These are phyloP conservation scores for Microtus ochrogaster DNA, from an alignment of 2,113 vertebrate species.

Conservation along the genomic window DNA sequence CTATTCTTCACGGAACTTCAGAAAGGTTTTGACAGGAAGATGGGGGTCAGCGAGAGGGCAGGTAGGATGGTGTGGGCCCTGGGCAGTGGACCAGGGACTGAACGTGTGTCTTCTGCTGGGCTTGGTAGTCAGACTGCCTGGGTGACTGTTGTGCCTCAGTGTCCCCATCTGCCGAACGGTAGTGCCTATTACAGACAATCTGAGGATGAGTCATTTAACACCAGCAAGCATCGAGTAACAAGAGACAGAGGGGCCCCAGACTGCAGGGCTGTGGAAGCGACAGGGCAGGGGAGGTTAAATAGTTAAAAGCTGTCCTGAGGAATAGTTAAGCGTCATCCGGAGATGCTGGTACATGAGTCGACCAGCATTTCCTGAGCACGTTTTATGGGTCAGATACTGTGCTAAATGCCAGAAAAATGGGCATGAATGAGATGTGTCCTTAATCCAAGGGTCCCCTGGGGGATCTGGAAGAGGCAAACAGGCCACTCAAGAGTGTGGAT, in stretches of 20 bases:
- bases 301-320: not conserved
- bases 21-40: not conserved
- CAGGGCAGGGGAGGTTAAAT: not conserved
- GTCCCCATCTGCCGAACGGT: not conserved
- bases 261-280: not conserved
- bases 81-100: not conserved
- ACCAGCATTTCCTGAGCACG: not conserved
- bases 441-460: not conserved
- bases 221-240: not conserved
- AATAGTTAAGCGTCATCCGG: not conserved
- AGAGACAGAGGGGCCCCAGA: not conserved
- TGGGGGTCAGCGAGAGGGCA: not conserved
- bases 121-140: not conserved
- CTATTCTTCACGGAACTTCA: not conserved
- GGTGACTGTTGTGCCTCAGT: not conserved
- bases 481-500: not conserved
- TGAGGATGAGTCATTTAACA: not conserved
- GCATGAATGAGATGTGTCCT: not conserved
- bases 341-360: not conserved
- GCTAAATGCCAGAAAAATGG: not conserved
- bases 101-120: not conserved
- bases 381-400: not conserved
- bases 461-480: not conserved
- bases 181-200: not conserved
- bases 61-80: not conserved